Evolutionary conservation across 2,113 vertebrate genomes (phyloP).

Genomic region (Solea senegalensis): DNA sequence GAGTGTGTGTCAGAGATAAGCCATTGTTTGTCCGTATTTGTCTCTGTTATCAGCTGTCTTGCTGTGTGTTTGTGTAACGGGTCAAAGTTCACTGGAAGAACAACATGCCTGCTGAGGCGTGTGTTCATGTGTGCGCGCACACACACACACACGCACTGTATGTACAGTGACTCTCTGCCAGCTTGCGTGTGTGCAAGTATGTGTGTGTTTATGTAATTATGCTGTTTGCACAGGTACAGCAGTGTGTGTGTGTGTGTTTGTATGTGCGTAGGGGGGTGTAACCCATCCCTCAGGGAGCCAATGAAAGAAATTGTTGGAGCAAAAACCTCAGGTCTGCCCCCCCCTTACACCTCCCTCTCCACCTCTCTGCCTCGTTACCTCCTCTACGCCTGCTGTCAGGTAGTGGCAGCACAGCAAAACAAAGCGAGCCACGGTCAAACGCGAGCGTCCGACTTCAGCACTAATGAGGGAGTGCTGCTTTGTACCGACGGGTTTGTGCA

Average conservation of each 20-base stretch:
- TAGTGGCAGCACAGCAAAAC: conserved; percentile 76
- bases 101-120: conserved; percentile 28
- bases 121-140: conserved; percentile 25
- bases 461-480: conserved; percentile 78
- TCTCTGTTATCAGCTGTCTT: conserved; percentile 60
- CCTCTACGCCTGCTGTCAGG: conserved; percentile 75
- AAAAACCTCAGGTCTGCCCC: conserved; percentile 71
- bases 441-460: conserved; percentile 56
- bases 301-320: conserved; percentile 81
- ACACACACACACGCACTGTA: background rate
- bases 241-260: conserved; percentile 20
- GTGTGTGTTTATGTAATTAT: conserved; percentile 34
- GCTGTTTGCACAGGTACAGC: conserved; percentile 43
- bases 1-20: conserved; percentile 38
- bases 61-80: conserved; percentile 58
- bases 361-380: conserved; percentile 66
- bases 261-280: conserved; percentile 55
- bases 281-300: conserved; percentile 74
- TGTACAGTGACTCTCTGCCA: conserved; percentile 4
- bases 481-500: conserved; percentile 60
- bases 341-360: background rate
- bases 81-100: conserved; percentile 73
- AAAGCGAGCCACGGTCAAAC: conserved; percentile 70
- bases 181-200: conserved; percentile 4
- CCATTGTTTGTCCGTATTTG: conserved; percentile 65